phyloP scores from a whole-genome alignment of 1,140 invertebrate species.

The Drosophila leontia region DNA sequence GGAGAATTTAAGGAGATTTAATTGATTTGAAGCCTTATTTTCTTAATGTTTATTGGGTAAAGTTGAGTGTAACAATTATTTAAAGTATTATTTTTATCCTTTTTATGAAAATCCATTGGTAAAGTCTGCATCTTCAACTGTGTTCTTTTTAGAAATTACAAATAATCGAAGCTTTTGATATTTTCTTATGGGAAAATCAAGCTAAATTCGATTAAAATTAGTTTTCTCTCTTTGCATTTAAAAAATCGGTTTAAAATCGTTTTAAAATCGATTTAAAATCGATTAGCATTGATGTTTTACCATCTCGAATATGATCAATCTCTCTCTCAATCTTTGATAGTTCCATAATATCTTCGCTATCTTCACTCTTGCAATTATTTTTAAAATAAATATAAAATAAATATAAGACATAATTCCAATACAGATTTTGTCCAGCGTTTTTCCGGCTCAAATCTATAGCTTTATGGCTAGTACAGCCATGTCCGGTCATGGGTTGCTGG shows the following conservation, averaged over 20 bases:
- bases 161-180: background rate
- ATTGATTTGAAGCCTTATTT: background rate
- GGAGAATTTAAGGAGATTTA: background rate
- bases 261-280: too few relatives aligned
- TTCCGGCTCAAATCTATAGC: background rate
- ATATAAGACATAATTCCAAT: background rate
- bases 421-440: background rate
- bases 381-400: background rate
- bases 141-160: background rate
- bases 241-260: too few relatives aligned
- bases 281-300: too few relatives aligned
- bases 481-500: constrained; percentile 50
- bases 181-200: background rate
- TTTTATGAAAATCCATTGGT: too few relatives aligned
- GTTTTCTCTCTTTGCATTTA: too few relatives aligned
- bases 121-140: too few relatives aligned
- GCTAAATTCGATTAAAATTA: too few relatives aligned
- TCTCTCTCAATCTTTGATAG: too few relatives aligned
- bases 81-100: background rate
- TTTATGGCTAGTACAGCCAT: constrained; percentile 48
- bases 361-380: too few relatives aligned
- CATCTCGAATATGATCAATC: too few relatives aligned
- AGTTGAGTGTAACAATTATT: background rate
- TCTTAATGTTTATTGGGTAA: background rate
- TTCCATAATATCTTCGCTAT: too few relatives aligned